Base-by-base conservation (phyloP, 2,797 vertebrate genomes). In the Threskiornis aethiopicus region DNA sequence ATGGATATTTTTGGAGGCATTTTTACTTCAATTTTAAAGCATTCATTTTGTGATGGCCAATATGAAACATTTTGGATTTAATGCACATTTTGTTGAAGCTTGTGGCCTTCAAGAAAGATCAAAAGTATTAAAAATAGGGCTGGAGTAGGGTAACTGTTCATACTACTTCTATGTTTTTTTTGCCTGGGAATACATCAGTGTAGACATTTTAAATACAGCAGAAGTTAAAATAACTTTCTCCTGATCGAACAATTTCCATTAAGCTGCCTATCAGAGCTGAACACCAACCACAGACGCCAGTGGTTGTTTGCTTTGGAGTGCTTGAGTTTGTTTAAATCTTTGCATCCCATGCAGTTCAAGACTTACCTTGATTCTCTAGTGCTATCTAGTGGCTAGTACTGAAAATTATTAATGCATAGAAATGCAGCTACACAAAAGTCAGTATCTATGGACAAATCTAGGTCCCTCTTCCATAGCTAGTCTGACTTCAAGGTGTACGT, bases 301-400 rank as follows among this genome's bases (percentile, higher is more conserved):
- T 6, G 6, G 28, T 8, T 91, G 35, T n/a, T 55, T 62, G 31
- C 12, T 78, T 31, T 49, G 44, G 47, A 79, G 14, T 11, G 12
- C 15, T 15, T 1, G 6, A 54, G 15, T 26, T 49, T 0, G 0
- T 31, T 46, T 59, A 58, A 37, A 62, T 58, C 51, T 52, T 31
- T 26, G 47, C 26, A 80, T 44, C 6, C 3, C 3, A 1, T 0
- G 3, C 28, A 49, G 18, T 52, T 44, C 19, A 24, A 82, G 62
- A 66, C 31, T 58, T 93, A 87, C 29, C 44, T 95, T 91, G 86
- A 90, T 94, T 96, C 97, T 97, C 94, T 96, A 85, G 90, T 95
- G 97, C 97, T 97, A 98, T 97, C 98, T 98, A 97, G 98, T 59
- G 98, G 86, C 65, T 46, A 25, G 7, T 41, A 87, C 16, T 13